Base-by-base conservation (phyloP, 2,888 invertebrate genomes). In the Microchrysa polita region DNA sequence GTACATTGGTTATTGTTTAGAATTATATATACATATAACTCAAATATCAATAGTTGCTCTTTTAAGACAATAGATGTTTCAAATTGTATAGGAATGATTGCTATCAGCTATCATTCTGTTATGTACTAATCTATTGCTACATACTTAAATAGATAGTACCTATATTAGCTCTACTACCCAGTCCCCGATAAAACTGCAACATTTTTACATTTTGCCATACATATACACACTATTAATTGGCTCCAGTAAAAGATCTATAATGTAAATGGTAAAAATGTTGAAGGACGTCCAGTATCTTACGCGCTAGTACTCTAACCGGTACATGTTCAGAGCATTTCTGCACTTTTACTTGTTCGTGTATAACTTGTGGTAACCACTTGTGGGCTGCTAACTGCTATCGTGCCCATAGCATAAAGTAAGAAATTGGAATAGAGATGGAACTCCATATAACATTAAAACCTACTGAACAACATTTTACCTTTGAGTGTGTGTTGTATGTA, bases 251-350 rank as follows among this genome's bases (percentile, higher is more conserved):
- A 61, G 40, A 22, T 52, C 22, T 27, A n/a, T n/a, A n/a, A n/a
- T n/a, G n/a, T n/a, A 67, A 67, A 12, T 65, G 57, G 69, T 69
- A 67, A 53, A 48, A 67, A 67, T 69, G 69, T 40, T 57, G 69
- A 69, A 69, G 69, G 69, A 69, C 69, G 55, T 23, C 57, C 57
- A 69, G 69, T 69, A 55, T 55, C 52, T 69, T 18, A 34, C 55
- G 18, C 55, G 18, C 55, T 57, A 23, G 20, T 57, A 53, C 22
- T 5, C 18, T 40, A 69, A 69, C 69, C 69, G 48, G 65, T 65
- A 65, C 65, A 48, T 42, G 57, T 57, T 34, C 55, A 40, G 20
- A 40, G 27, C 55, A 44, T 57, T 69, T 55, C 52, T 34, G 27
- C 69, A 69, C 69, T 69, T 69, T 55, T 69, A 55, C 69, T 55